Conservation (phyloP, 2,888 invertebrate species). For the Tinea trinotella region DNA sequence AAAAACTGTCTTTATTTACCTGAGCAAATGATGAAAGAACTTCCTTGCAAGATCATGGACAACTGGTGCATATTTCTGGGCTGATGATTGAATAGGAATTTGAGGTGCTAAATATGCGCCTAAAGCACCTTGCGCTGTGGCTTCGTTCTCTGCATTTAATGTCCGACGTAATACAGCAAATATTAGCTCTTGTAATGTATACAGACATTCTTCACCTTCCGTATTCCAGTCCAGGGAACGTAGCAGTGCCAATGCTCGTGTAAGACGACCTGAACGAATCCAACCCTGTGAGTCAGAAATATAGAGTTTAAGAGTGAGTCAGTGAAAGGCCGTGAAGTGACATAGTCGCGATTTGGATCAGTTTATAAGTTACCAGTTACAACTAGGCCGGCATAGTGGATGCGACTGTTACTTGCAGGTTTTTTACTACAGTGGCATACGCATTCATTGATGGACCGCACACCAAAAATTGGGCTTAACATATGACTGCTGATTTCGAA, state of each 20-base stretch:
- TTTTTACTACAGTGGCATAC: no score
- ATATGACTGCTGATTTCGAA: no score
- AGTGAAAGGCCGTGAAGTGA: no score
- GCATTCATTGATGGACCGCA: no score
- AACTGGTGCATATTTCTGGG: slow-evolving; percentile 80
- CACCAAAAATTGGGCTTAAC: no score
- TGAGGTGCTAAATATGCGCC: slow-evolving; percentile 85
- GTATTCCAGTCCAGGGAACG: slow-evolving; percentile 84
- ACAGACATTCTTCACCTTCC: slow-evolving; percentile 81
- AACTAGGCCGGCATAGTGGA: no score
- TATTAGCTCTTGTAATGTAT: slow-evolving; percentile 74
- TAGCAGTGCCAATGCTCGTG: slow-evolving; percentile 51
- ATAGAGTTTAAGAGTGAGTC: no score
- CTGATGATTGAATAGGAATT: slow-evolving; percentile 76
- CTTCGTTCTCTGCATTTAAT: slow-evolving; percentile 40
- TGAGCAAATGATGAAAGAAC: slow-evolving; percentile 88
- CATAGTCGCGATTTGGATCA: no score
- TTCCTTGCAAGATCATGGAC: slow-evolving; percentile 87
- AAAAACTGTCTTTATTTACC: no score
- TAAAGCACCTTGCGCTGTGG: slow-evolving; percentile 81
- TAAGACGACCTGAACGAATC: slow-evolving; percentile 43
- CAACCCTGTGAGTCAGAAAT: no score
- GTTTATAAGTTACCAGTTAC: no score
- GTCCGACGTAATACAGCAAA: slow-evolving; percentile 37
- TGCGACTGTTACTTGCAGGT: no score